Evolutionary conservation across 2,113 vertebrate species (phyloP), one percentile per base, ranked within the genome.

Genomic region (Perca flavescens): DNA sequence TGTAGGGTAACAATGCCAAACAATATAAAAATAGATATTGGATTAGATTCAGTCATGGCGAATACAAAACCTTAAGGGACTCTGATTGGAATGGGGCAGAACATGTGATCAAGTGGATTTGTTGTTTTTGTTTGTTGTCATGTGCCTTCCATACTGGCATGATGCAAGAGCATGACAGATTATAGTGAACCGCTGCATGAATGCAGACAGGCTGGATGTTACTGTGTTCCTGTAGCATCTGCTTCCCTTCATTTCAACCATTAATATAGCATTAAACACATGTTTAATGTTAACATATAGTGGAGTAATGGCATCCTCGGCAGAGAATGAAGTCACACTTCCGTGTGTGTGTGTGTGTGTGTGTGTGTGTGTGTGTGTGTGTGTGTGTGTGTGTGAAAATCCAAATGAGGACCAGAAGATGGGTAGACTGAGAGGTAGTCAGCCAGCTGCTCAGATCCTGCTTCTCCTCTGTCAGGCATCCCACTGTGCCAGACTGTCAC

Each of bases 401-500:
- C 40, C 40, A 2, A 36, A 76, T 34, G 9, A 3, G 36, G 10
- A 71, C 25, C 49, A 62, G 62, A 69, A 3, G 67, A 73, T 12
- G 25, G 10, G 22, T 4, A 58, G 52, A 49, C 56, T 28, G 60
- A 71, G 3, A 34, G 10, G 36, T 36, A 31, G 58, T 57, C 61
- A 62, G 10, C 2, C 43, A 22, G 63, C 54, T 83, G 40, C 36
- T 54, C 6, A 57, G 25, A 69, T 71, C 16, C 16, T 54, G 71
- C 74, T 31, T 62, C 43, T 13, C 68, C 22, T 49, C 36, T 31
- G 61, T 71, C 66, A 25, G 46, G 11, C 15, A 22, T 76, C 74
- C 74, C 77, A 15, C 74, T 85, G 85, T 31, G 62, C 19, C 70
- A 65, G 50, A 79, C 80, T 79, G 50, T 84, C 85, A 82, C 63